Percentiles rank a stretch among this genome's conserved stretches.
Evolutionary conservation across 2,888 invertebrate genomes (phyloP).

Genomic region (Hyppa rectilinea): DNA sequence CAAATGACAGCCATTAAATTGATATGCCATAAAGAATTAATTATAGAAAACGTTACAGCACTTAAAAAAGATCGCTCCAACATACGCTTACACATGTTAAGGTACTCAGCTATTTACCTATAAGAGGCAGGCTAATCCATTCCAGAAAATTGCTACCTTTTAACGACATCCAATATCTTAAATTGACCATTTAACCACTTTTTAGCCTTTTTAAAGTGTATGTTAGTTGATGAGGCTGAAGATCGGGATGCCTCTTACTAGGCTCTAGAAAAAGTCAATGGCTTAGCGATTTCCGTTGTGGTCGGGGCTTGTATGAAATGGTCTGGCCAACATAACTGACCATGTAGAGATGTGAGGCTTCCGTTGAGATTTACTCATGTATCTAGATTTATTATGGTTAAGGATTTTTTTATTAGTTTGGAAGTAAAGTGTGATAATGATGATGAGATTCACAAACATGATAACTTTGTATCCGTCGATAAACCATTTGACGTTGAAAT

Average conservation of each 20-base stretch:
- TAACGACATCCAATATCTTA: constrained; percentile 64
- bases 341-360: constrained; percentile 62
- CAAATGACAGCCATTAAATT: neutral
- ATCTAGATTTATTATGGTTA: constrained; percentile 23
- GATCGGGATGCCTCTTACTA: constrained; percentile 73
- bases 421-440: neutral
- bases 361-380: constrained; percentile 49
- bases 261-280: constrained; percentile 77
- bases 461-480: neutral
- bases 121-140: constrained; percentile 59
- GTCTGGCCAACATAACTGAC: constrained; percentile 61
- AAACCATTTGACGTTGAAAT: neutral
- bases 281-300: constrained; percentile 82
- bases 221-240: constrained; percentile 61
- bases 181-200: constrained; percentile 59
- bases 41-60: constrained; percentile 14
- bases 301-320: constrained; percentile 71
- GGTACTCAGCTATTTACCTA: constrained; percentile 58
- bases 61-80: constrained; percentile 31
- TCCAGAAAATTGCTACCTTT: constrained; percentile 61
- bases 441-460: neutral
- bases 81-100: constrained; percentile 44
- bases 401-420: neutral
- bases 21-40: neutral
- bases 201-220: constrained; percentile 58